phyloP scores from a whole-genome alignment of 1,140 invertebrate species.

The Cataglyphis hispanica region DNA sequence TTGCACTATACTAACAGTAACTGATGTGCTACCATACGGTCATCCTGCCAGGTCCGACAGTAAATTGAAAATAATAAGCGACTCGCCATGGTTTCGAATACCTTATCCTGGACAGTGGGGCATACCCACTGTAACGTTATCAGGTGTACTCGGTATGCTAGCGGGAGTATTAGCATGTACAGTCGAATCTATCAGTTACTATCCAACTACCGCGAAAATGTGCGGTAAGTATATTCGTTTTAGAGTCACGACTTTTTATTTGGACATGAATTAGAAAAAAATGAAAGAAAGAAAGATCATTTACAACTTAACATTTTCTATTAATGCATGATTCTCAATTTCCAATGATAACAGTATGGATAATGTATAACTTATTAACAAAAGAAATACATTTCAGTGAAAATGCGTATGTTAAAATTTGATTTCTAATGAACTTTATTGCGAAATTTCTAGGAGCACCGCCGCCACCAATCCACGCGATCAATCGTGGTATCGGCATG shows the following conservation, averaged over 20 bases:
- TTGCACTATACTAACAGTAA: slow-evolving; percentile 91
- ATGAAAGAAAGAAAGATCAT: too few relatives aligned
- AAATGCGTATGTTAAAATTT: too few relatives aligned
- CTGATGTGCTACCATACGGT: slow-evolving; percentile 88
- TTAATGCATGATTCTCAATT: too few relatives aligned
- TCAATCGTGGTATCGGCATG: slow-evolving; percentile 94
- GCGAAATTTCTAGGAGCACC: slow-evolving; percentile 88
- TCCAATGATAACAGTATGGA: too few relatives aligned
- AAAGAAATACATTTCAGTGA: too few relatives aligned
- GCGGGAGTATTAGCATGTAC: slow-evolving; percentile 94
- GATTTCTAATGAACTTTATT: background rate
- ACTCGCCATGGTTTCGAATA: slow-evolving; percentile 93
- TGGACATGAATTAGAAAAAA: background rate
- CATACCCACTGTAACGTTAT: slow-evolving; percentile 91
- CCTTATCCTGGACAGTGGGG: slow-evolving; percentile 97
- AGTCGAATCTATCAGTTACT: slow-evolving; percentile 96
- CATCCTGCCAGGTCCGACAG: slow-evolving; percentile 93
- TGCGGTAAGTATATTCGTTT: slow-evolving; percentile 87
- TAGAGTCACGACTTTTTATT: background rate
- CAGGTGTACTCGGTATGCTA: slow-evolving; percentile 93
- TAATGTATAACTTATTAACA: too few relatives aligned
- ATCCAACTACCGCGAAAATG: slow-evolving; percentile 94
- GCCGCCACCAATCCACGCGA: slow-evolving; percentile 93
- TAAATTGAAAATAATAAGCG: slow-evolving; percentile 90
- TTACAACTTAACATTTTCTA: too few relatives aligned